Percentiles rank a stretch among this genome's conserved stretches.
Evolutionary conservation across 1,140 invertebrate species (phyloP).

Genomic region (Uloborus diversus): DNA sequence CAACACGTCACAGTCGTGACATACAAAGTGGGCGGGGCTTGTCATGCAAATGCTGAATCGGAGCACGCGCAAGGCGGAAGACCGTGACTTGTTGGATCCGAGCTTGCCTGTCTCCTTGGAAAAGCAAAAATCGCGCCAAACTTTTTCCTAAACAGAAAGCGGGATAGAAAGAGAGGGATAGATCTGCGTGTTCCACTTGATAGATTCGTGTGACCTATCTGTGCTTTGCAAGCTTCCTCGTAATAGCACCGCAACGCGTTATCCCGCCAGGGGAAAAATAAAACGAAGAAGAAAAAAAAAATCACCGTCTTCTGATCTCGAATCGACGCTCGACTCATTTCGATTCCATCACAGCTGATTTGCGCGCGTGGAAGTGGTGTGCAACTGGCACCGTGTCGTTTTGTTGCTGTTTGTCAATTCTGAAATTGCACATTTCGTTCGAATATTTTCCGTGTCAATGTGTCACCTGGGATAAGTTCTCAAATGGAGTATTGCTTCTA

Average conservation of each 20-base stretch:
- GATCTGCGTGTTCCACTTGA: slow-evolving; percentile 39
- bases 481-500: no score
- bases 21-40: slow-evolving; percentile 24
- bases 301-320: slow-evolving; percentile 29
- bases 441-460: no score
- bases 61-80: slow-evolving; percentile 39
- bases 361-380: no score
- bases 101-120: no score
- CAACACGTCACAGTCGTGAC: slow-evolving; percentile 35
- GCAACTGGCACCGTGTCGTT: no score
- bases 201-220: slow-evolving; percentile 50
- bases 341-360: no score
- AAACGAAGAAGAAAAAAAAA: slow-evolving; percentile 9
- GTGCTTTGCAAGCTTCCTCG: slow-evolving; percentile 23
- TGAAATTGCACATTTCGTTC: no score
- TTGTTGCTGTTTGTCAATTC: no score
- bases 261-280: slow-evolving; percentile 16
- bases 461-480: no score
- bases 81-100: slow-evolving; percentile 32
- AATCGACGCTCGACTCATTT: slow-evolving; percentile 22
- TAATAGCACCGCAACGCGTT: slow-evolving; percentile 27
- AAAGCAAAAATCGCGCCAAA: slow-evolving; percentile 21
- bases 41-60: slow-evolving; percentile 24
- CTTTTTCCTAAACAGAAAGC: not conserved
- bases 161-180: not conserved